Percentiles rank a stretch among this genome's conserved stretches.
Evolutionary conservation across 1,140 invertebrate species (phyloP).

Genomic region (Drosophila sp.): DNA sequence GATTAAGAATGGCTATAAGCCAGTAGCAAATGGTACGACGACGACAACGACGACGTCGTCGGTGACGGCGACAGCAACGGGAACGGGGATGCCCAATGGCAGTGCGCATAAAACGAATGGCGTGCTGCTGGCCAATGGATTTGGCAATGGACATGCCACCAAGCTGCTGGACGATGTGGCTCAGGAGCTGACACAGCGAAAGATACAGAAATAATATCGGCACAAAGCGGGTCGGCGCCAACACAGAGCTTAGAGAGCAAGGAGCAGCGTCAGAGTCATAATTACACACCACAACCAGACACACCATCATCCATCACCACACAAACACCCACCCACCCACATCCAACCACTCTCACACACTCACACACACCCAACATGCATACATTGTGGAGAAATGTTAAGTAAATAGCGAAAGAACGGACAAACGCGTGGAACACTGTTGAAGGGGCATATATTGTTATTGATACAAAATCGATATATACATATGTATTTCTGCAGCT

Average conservation of each 20-base stretch:
- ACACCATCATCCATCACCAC: conserved; percentile 1
- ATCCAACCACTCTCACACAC: conserved; percentile 30
- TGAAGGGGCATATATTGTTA: conserved; percentile 16
- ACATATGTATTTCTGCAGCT: conserved; percentile 6
- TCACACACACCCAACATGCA: conserved; percentile 21
- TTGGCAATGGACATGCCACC: conserved; percentile 56
- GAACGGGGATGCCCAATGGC: conserved; percentile 29
- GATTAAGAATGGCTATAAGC: conserved; percentile 64
- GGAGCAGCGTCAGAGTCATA: conserved; percentile 53
- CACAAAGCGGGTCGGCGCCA: conserved; percentile 59
- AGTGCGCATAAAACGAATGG: conserved; percentile 43
- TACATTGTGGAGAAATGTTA: conserved; percentile 22
- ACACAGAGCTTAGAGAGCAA: conserved; percentile 61
- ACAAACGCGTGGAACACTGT: no score
- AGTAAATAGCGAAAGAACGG: conserved; percentile 13
- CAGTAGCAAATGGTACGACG: conserved; percentile 48
- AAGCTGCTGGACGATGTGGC: conserved; percentile 65
- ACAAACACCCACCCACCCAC: conserved; percentile 18
- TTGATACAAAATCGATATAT: conserved; percentile 13
- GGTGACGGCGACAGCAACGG: conserved; percentile 8
- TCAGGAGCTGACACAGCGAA: conserved; percentile 75
- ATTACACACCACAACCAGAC: conserved; percentile 23
- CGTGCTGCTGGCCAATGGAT: conserved; percentile 38
- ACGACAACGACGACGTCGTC: conserved; percentile 20
- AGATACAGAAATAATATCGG: conserved; percentile 80